Evolutionary conservation across 1,140 invertebrate species (phyloP), one percentile per base, ranked within the genome.

Genomic region (Onthophagus taurus): DNA sequence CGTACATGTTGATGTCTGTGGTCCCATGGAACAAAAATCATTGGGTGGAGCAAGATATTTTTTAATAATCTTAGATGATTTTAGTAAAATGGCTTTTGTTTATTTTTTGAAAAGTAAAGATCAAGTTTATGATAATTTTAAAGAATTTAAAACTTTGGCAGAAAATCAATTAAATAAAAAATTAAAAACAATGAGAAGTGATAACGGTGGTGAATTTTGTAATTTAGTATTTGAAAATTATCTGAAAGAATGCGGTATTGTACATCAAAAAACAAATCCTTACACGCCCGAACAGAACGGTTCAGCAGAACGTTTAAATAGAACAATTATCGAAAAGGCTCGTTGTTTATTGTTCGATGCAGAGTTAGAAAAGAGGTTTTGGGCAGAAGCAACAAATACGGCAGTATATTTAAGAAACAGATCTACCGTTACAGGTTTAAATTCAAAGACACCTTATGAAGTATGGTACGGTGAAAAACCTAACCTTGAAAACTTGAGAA

Each of bases 401-500:
- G 30, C 30, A 9, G 30, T 12, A 6, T 31, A 31, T n/a, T 2
- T 31, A 5, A 7, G 3, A 31, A 31, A 31, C 30, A 31, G 30
- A n/a, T 9, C 7, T 12, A 31, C 30, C 6, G 2, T n/a, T 31
- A 13, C 30, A 9, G n/a, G 30, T 9, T 14, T 31, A 31, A 31
- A 14, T 31, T 6, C 12, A 13, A 31, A 31, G 30, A 31, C 30
- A 31, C 30, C 30, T 31, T 31, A 13, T 31, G 58, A 64, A 47
- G 11, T 61, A 4, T 31, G 30, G 30, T 31, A 31, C 12, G 3
- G 12, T 45, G 48, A 47, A 67, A 64, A 61, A 64, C 68, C 51
- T 45, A n/a, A 52, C 42, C 35, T 72, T 33, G 58, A 59, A 48
- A 58, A 72, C 58, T 55, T 73, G 38, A 65, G 59, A 54, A 54